Evolutionary conservation across 2,113 vertebrate genomes (phyloP).

Genomic region (Rhea americana): DNA sequence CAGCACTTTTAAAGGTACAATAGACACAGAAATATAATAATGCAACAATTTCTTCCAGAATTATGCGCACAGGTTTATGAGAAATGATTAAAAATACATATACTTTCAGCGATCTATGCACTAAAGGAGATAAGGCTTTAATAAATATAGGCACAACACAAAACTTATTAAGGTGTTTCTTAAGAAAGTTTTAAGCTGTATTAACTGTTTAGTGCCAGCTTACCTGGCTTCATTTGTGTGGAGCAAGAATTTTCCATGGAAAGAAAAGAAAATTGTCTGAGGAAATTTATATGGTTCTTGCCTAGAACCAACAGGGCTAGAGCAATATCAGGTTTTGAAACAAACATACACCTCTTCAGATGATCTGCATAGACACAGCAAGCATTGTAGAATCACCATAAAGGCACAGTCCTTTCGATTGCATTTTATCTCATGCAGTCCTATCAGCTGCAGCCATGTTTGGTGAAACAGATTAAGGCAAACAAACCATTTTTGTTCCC

Average conservation of each 20-base stretch:
- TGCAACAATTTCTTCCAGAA: neutral
- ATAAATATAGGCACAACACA: neutral
- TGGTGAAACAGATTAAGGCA: neutral
- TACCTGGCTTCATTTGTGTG: neutral
- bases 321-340: neutral
- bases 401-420: neutral
- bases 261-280: neutral
- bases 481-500: neutral
- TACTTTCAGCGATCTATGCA: neutral
- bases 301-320: neutral
- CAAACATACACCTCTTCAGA: neutral
- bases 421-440: neutral
- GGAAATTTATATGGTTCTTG: neutral
- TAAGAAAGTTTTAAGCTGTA: neutral
- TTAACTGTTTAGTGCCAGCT: neutral
- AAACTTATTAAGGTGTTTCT: neutral
- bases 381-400: neutral
- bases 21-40: neutral
- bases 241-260: accelerated
- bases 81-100: neutral
- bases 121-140: neutral
- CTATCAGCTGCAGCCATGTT: neutral
- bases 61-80: neutral
- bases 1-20: neutral
- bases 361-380: neutral